These are phyloP conservation scores for Priocnemis perturbator DNA, from an alignment of 2,888 invertebrate genomes.

Conservation along the genomic window DNA sequence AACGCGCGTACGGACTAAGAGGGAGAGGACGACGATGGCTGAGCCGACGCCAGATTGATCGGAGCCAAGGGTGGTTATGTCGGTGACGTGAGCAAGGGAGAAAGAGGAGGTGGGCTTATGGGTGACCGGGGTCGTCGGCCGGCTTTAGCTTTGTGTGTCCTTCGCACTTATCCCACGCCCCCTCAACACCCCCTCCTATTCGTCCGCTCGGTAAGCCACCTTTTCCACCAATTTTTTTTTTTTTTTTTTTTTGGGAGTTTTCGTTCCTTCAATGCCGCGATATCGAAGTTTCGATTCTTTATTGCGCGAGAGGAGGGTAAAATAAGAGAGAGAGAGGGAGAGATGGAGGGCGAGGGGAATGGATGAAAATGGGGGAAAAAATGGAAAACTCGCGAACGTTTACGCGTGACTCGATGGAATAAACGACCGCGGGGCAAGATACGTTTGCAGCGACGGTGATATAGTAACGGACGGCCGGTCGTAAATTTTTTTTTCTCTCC, in stretches of 20 bases:
- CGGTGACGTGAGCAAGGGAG: slow-evolving; percentile 53
- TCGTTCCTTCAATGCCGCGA: slow-evolving; percentile 9
- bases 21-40: slow-evolving; percentile 49
- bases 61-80: slow-evolving; percentile 61
- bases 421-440: slow-evolving; percentile 36
- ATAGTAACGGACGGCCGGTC: slow-evolving; percentile 1
- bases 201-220: slow-evolving; percentile 14
- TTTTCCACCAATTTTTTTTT: slow-evolving; percentile 8
- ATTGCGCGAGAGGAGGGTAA: background rate
- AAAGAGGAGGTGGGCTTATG: slow-evolving; percentile 58
- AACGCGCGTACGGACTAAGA: slow-evolving; percentile 8
- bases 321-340: slow-evolving; percentile 11
- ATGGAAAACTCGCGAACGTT: slow-evolving; percentile 9
- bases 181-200: slow-evolving; percentile 4
- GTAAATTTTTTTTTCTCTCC: slow-evolving; percentile 2
- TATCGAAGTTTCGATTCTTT: slow-evolving; percentile 31
- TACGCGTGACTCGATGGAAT: slow-evolving; percentile 50
- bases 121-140: slow-evolving; percentile 62
- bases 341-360: background rate
- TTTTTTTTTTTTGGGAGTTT: too few species aligned
- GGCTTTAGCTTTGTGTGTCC: slow-evolving; percentile 55
- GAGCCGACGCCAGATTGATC: slow-evolving; percentile 65
- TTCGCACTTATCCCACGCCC: slow-evolving; percentile 45
- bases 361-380: background rate
- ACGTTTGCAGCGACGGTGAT: slow-evolving; percentile 6